A percentile compares a stretch with the other conserved stretches of the same genome.
phyloP scores from a whole-genome alignment of 2,888 invertebrate genomes.

The Brenthis daphne region DNA sequence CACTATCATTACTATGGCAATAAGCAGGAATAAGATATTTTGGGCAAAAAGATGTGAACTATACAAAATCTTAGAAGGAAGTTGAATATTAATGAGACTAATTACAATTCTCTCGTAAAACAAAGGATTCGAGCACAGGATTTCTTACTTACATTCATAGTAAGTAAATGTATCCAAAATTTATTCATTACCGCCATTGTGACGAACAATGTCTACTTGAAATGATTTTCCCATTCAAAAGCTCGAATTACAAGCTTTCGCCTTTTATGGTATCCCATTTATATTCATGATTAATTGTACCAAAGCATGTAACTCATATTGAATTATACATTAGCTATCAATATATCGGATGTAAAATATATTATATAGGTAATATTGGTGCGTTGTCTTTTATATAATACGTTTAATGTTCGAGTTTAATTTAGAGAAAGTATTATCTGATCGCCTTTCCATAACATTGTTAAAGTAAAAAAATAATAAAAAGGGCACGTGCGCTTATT shows the following conservation, averaged over 20 bases:
- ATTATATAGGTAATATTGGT: no score
- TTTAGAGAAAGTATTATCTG: no score
- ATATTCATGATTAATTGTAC: slow-evolving; percentile 1
- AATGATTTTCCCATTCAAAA: slow-evolving; percentile 16
- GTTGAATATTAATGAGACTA: slow-evolving; percentile 2
- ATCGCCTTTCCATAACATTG: no score
- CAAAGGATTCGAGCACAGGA: slow-evolving; percentile 4
- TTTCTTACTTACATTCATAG: slow-evolving; percentile 17
- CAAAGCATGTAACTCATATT: no score
- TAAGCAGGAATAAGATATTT: no score
- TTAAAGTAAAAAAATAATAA: no score
- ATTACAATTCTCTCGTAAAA: slow-evolving; percentile 11
- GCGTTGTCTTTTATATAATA: no score
- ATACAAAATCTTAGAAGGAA: slow-evolving; percentile 1
- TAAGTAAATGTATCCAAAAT: slow-evolving; percentile 20
- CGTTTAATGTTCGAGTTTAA: no score
- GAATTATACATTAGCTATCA: slow-evolving; percentile 21
- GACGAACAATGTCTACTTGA: slow-evolving; percentile 10
- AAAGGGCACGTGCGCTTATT: no score
- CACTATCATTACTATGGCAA: no score
- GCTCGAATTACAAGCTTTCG: slow-evolving; percentile 7
- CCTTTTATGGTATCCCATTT: neutral
- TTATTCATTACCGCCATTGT: slow-evolving; percentile 27
- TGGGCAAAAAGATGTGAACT: neutral
- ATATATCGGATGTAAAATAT: no score